Evolutionary conservation across 2,113 vertebrate genomes (phyloP).

Genomic region (Scomber colias): DNA sequence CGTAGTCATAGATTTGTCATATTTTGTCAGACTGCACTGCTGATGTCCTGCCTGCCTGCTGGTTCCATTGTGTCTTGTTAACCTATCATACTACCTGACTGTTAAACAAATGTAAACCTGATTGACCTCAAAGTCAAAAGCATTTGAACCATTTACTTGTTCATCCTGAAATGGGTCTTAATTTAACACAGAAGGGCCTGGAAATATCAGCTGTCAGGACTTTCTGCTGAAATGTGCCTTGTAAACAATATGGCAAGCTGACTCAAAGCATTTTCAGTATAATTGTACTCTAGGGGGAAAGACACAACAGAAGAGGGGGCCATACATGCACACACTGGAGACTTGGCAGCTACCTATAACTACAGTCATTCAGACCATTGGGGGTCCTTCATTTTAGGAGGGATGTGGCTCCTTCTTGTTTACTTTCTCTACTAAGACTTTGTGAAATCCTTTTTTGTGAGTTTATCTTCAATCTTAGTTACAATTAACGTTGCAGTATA

Average conservation of each 20-base stretch:
- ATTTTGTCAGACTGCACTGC: slow-evolving; percentile 8
- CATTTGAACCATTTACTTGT: background rate
- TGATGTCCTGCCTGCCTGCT: background rate
- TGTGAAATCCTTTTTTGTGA: background rate
- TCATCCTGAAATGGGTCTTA: background rate
- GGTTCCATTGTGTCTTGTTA: slow-evolving; percentile 5
- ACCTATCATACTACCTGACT: background rate
- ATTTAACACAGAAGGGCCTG: background rate
- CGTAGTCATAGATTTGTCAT: background rate
- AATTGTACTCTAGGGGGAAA: background rate
- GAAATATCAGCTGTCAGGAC: background rate
- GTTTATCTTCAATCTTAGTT: background rate
- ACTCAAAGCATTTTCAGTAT: background rate
- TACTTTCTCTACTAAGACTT: background rate
- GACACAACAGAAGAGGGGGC: background rate
- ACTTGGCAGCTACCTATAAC: background rate
- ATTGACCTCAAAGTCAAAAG: background rate
- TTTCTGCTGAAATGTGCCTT: background rate
- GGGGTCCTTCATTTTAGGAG: background rate
- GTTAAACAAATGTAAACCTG: background rate
- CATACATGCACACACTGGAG: background rate
- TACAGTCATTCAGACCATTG: background rate
- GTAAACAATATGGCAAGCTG: background rate
- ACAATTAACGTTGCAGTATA: background rate
- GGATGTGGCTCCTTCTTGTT: background rate